Evolutionary conservation across 1,140 invertebrate species (phyloP).

Genomic region (Penaeus japonicus): DNA sequence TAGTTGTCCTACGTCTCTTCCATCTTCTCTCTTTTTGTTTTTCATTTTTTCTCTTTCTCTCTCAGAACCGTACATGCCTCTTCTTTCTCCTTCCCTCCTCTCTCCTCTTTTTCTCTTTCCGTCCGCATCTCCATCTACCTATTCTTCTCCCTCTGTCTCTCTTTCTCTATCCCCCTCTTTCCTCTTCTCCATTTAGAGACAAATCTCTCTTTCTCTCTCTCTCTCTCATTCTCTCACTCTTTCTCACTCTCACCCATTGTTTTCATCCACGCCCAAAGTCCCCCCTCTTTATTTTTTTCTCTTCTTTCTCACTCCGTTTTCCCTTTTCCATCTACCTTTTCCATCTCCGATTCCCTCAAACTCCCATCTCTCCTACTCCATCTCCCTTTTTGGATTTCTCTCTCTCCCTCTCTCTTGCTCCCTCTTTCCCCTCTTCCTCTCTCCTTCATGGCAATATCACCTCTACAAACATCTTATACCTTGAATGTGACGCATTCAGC

Average conservation of each 20-base stretch:
- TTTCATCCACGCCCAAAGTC: too few relatives aligned
- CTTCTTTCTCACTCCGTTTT: not conserved
- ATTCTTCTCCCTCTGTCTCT: not conserved
- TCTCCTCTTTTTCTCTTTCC: not conserved
- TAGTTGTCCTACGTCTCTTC: not conserved
- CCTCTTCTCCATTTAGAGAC: not conserved
- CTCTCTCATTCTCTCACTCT: too few relatives aligned
- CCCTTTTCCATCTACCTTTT: not conserved
- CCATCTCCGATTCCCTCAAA: not conserved
- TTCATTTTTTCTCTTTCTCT: constrained; percentile 12
- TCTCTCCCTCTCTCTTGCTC: not conserved
- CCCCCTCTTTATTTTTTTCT: not conserved
- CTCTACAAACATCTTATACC: too few relatives aligned
- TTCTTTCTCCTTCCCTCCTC: not conserved
- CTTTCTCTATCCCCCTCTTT: not conserved
- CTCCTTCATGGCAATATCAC: too few relatives aligned
- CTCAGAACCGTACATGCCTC: not conserved
- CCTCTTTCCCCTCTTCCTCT: not conserved
- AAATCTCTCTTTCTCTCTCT: not conserved
- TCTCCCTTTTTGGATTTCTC: not conserved
- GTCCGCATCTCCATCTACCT: not conserved
- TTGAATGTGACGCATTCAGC: too few relatives aligned
- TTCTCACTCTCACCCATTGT: too few relatives aligned
- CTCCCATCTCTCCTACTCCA: not conserved
- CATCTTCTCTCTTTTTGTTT: not conserved